phyloP scores from a whole-genome alignment of 2,888 invertebrate genomes.

The Agonum fuliginosum region DNA sequence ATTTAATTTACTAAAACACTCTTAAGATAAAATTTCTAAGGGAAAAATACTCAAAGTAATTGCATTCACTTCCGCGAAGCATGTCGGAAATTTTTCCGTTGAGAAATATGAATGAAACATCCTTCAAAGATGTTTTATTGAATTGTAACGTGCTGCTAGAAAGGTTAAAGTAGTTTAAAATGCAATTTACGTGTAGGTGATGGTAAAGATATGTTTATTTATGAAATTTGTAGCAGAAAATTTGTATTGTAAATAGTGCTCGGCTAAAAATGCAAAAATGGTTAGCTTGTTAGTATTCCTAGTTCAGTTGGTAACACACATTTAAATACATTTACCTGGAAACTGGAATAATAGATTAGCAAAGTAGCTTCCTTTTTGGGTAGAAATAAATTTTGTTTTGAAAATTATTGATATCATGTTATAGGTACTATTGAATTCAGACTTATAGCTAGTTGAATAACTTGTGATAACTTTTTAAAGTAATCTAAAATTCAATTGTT shows the following conservation, averaged over 20 bases:
- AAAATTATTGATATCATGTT: too few species aligned
- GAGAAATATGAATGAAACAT: not conserved
- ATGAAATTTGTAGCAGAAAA: not conserved
- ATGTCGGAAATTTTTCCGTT: not conserved
- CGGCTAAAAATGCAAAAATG: not conserved
- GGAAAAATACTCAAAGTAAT: not conserved
- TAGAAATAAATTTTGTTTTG: too few species aligned
- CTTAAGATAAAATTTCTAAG: not conserved
- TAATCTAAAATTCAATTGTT: too few species aligned
- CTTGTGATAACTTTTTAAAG: too few species aligned
- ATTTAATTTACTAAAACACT: not conserved
- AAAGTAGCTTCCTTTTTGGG: too few species aligned
- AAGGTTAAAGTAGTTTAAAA: not conserved
- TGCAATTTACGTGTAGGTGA: not conserved
- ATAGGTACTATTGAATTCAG: too few species aligned
- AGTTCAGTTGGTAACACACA: not conserved
- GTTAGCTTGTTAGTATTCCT: too few species aligned
- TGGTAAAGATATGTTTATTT: not conserved
- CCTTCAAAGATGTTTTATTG: not conserved
- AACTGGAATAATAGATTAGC: too few species aligned
- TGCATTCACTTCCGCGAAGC: not conserved
- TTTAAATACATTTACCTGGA: too few species aligned
- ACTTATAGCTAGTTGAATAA: too few species aligned
- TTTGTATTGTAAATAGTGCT: not conserved
- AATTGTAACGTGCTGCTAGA: too few species aligned